Conservation (phyloP, 2,797 vertebrate genomes). For the Typhlichthys subterraneus region DNA sequence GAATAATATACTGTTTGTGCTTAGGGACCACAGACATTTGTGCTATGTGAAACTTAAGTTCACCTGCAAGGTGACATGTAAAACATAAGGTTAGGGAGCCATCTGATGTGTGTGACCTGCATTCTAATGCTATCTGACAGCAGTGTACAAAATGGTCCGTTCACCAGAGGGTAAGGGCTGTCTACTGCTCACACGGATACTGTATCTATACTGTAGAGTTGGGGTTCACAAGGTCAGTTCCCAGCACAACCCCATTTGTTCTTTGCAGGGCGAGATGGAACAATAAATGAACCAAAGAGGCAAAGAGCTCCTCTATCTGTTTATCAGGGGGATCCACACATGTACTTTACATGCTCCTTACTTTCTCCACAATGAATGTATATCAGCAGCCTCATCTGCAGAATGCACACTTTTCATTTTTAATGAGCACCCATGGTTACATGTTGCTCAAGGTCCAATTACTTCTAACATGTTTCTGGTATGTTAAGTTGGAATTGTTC, state of each 20-base stretch:
- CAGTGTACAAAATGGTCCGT: conserved; percentile 56
- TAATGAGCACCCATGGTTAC: not conserved
- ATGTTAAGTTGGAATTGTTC: not conserved
- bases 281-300: conserved; percentile 20
- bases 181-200: conserved; percentile 42
- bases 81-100: conserved; percentile 19
- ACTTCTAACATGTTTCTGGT: not conserved
- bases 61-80: conserved; percentile 36
- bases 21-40: not conserved
- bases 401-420: not conserved
- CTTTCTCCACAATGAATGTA: not conserved
- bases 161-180: conserved; percentile 46
- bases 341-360: conserved; percentile 8
- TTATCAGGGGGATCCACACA: conserved; percentile 1
- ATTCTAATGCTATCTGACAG: conserved; percentile 52
- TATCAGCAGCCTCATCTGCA: not conserved
- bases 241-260: conserved; percentile 30
- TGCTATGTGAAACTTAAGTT: conserved; percentile 11
- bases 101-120: conserved; percentile 24
- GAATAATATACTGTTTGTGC: not conserved
- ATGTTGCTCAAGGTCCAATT: not conserved
- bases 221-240: conserved; percentile 46
- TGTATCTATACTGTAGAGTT: conserved; percentile 57
- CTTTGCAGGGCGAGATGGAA: conserved; percentile 30
- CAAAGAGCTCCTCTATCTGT: conserved; percentile 13